Evolutionary conservation across 37 sponge, comb jelly and placozoan genomes (phyloP), one percentile per base, ranked within the genome.

Genomic region (Axinella damicornis): DNA sequence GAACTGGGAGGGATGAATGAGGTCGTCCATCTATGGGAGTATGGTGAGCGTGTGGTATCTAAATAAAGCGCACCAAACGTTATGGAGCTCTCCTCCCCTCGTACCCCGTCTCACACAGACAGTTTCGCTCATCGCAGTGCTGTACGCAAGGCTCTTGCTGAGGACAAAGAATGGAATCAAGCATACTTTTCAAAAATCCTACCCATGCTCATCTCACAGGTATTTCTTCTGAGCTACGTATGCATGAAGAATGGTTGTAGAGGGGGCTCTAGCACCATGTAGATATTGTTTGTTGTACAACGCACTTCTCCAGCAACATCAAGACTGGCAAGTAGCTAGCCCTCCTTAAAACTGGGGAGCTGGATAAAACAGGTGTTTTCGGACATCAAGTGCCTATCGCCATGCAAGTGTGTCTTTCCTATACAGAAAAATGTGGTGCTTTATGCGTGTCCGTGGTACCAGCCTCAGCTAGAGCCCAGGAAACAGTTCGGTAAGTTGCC

Each of bases 1-100:
- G 82, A 83, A 20, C 59, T 88, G 46, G 89, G 89, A 21, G 82
- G 69, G 13, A 27, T 88, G 34, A 88, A 76, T 65, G 63, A 88
- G 53, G 83, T 74, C 30, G 65, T 74, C 5, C 89, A 88, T 53
- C 27, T 88, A 5, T 88, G 89, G 89, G 89, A 88, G 56, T 88
- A 88, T 46, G 89, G 83, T 82, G 32, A 67, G 64, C 36, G 28
- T 17, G 1, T 12, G 46, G 46, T n/a, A n/a, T 46, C 46, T 46
- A 46, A 46, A 12, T 46, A 46, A 46, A 46, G 46, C 46, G 9
- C 46, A 46, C 9, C 46, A 46, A 46, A 46, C n/a, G n/a, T n/a
- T n/a, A n/a, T n/a, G n/a, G n/a, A n/a, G n/a, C n/a, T n/a, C n/a
- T n/a, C n/a, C n/a, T n/a, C n/a, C n/a, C n/a, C n/a, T n/a, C n/a